Percentiles rank a stretch among this genome's conserved stretches.
Evolutionary conservation across 2,888 invertebrate genomes (phyloP).

Genomic region (Rhingia rostrata): DNA sequence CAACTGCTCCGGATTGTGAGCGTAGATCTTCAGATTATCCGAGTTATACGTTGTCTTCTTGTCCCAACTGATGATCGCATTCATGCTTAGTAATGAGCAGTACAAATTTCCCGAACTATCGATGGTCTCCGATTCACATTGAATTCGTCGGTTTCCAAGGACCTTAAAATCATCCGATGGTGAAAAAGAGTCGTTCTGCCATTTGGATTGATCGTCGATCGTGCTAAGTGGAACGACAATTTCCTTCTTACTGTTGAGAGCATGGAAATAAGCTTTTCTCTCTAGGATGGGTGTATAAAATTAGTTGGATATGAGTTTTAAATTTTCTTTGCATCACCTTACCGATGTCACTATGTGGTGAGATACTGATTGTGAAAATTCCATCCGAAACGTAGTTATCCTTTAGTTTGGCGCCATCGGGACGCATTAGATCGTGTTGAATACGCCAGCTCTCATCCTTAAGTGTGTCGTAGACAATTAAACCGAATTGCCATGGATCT

Average conservation of each 20-base stretch:
- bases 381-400: conserved; percentile 78
- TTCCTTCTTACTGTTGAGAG: conserved; percentile 86
- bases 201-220: conserved; percentile 84
- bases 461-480: conserved; percentile 85
- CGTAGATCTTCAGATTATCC: conserved; percentile 83
- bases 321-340: background rate
- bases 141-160: conserved; percentile 85
- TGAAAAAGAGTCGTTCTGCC: conserved; percentile 82
- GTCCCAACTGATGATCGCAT: conserved; percentile 90
- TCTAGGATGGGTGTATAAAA: conserved; percentile 49
- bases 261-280: conserved; percentile 86
- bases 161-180: conserved; percentile 84
- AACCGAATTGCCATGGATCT: conserved; percentile 85
- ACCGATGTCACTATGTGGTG: conserved; percentile 75
- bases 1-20: conserved; percentile 85
- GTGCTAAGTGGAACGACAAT: conserved; percentile 85
- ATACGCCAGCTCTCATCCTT: conserved; percentile 85
- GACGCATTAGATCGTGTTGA: conserved; percentile 84
- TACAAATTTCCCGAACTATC: conserved; percentile 88
- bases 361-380: conserved; percentile 80
- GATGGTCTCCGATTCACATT: conserved; percentile 89
- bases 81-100: conserved; percentile 88
- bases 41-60: conserved; percentile 86
- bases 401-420: conserved; percentile 80
- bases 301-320: background rate